A percentile compares a stretch with the other conserved stretches of the same genome.
These are phyloP conservation scores for Rhynchophorus ferrugineus DNA, from an alignment of 1,140 invertebrate species.

Conservation along the genomic window DNA sequence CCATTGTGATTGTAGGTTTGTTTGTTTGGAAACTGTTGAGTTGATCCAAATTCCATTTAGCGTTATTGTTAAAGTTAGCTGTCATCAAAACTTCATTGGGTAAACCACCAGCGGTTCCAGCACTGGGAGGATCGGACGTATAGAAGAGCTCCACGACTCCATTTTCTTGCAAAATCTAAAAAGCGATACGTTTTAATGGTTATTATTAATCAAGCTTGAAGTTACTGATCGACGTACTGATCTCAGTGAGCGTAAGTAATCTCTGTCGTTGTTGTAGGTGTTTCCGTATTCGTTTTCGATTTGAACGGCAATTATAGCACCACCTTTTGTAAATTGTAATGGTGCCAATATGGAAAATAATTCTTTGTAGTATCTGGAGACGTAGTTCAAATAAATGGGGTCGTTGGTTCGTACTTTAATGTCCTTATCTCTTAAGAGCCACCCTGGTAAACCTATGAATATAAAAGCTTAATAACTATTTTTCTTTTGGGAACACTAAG, in stretches of 20 bases:
- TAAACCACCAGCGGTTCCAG: slow-evolving; percentile 40
- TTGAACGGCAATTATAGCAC: slow-evolving; percentile 49
- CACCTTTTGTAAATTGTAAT: slow-evolving; percentile 48
- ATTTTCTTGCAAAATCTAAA: slow-evolving; percentile 22
- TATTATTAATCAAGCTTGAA: no score
- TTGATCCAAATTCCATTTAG: slow-evolving; percentile 34
- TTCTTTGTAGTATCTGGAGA: slow-evolving; percentile 43
- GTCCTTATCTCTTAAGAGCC: slow-evolving; percentile 28
- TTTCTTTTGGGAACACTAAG: no score
- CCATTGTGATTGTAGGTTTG: slow-evolving; percentile 53
- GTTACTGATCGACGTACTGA: slow-evolving; percentile 30
- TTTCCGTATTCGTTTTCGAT: slow-evolving; percentile 55
- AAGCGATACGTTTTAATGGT: neutral
- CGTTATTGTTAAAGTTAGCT: slow-evolving; percentile 44
- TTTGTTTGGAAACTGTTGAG: slow-evolving; percentile 46
- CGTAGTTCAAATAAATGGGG: slow-evolving; percentile 43
- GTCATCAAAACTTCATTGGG: slow-evolving; percentile 31
- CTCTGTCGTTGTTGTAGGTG: slow-evolving; percentile 27
- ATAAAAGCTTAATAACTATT: no score
- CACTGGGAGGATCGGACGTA: slow-evolving; percentile 44
- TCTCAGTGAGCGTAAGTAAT: slow-evolving; percentile 42
- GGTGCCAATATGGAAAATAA: slow-evolving; percentile 44
- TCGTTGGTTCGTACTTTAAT: slow-evolving; percentile 44
- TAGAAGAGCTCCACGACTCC: slow-evolving; percentile 45
- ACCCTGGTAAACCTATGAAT: slow-evolving; percentile 27